phyloP scores from a whole-genome alignment of 2,113 vertebrate genomes.

The Aplodontia rufa region DNA sequence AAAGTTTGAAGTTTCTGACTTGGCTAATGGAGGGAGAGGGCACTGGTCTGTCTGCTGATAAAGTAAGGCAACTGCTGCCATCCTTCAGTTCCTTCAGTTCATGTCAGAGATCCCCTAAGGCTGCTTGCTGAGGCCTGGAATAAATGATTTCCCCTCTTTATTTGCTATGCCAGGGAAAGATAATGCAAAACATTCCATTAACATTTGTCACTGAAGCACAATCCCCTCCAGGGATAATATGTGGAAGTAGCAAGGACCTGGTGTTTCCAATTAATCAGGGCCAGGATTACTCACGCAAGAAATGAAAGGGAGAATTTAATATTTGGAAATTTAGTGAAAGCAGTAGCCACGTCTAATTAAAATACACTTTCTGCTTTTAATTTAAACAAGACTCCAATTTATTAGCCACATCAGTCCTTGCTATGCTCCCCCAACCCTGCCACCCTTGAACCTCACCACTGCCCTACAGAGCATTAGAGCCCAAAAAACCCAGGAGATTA shows the following conservation, averaged over 20 bases:
- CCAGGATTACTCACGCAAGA: conserved; percentile 81
- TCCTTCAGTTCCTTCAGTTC: conserved; percentile 54
- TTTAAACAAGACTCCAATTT: conserved; percentile 51
- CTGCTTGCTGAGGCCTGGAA: conserved; percentile 59
- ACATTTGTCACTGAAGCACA: conserved; percentile 77
- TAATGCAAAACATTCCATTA: conserved; percentile 73
- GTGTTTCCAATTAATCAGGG: conserved; percentile 80
- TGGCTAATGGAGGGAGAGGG: conserved; percentile 52
- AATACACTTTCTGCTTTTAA: conserved; percentile 68
- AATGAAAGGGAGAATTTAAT: conserved; percentile 80
- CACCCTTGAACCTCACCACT: no score
- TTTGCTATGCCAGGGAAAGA: conserved; percentile 76
- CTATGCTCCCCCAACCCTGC: no score
- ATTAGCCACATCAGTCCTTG: conserved; percentile 39
- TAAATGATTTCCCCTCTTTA: conserved; percentile 68
- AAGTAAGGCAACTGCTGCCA: conserved; percentile 56
- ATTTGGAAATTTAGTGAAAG: conserved; percentile 76
- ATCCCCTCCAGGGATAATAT: conserved; percentile 73
- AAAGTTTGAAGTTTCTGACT: conserved; percentile 61
- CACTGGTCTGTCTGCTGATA: conserved; percentile 45
- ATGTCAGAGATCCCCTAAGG: conserved; percentile 69
- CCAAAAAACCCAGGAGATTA: not conserved
- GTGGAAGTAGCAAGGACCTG: conserved; percentile 51
- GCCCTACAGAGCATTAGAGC: no score
- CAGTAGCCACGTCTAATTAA: conserved; percentile 76